Evolutionary conservation across 1,140 invertebrate species (phyloP), one percentile per base, ranked within the genome.

Genomic region (Pemphigus obesinymphae): DNA sequence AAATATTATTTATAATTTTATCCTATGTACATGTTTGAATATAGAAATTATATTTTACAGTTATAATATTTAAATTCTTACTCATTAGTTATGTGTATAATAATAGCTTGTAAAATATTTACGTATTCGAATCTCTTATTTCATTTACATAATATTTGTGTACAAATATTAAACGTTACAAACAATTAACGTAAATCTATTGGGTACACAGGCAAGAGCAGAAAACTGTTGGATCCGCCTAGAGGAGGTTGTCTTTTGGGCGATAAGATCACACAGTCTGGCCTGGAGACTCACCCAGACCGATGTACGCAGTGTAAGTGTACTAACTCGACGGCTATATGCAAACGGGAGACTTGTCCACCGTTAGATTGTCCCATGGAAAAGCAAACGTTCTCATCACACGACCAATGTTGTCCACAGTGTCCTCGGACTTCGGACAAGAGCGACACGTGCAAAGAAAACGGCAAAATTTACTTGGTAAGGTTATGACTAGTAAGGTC

Each of bases 221-320:
- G 86, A 70, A 86, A 84, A 82, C 85, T 87, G 40, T 76, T 89
- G 45, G 84, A 85, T 8, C 88, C 88, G 7, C 87, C 88, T 2
- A 87, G 87, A 82, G 91, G 90, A 82, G 89, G 88, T 2, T 96
- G 94, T 85, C 89, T 94, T 70, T 88, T 96, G 26, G 91, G 92
- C 29, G 90, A 90, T 31, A 89, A 90, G 45, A 88, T 92, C 45
- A 90, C 92, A 85, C 86, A 87, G 20, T 88, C 91, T 63, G 89
- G 89, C 6, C 55, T 80, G 53, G 43, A 40, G 86, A 87, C 20
- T 86, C 89, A 20, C 83, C 84, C 5, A 92, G 95, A 96, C 85
- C 89, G 91, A 5, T 97, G 95, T 86, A 96, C 95, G 1, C 90
- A 90, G 40, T 97, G 96, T 87, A 91, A 89, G 2, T 97, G 96